These are phyloP conservation scores for Chloromyia formosa DNA, from an alignment of 2,888 invertebrate species.

Conservation along the genomic window DNA sequence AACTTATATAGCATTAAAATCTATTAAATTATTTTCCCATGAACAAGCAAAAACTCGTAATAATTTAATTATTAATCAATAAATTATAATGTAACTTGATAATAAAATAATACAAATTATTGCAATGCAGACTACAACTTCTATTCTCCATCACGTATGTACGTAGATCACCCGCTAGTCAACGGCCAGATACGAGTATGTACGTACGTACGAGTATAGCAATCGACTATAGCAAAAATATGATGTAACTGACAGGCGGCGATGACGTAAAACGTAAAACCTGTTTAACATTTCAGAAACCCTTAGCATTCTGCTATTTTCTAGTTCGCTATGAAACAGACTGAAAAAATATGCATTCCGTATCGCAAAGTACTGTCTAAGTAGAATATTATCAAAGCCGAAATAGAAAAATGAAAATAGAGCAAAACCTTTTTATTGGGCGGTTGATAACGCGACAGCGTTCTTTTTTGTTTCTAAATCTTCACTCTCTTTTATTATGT, in stretches of 20 bases:
- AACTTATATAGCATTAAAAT: too few species aligned
- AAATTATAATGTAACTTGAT: too few species aligned
- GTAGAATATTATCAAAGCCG: background rate
- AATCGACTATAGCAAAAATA: background rate
- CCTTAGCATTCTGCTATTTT: background rate
- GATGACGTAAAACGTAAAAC: background rate
- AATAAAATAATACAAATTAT: too few species aligned
- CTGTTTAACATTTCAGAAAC: background rate
- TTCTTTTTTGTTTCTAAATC: background rate
- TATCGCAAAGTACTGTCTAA: background rate
- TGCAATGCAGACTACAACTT: too few species aligned
- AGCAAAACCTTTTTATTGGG: slow-evolving; percentile 16
- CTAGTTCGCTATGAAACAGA: background rate
- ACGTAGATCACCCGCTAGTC: too few species aligned
- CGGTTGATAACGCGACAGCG: slow-evolving; percentile 27
- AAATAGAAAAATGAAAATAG: slow-evolving; percentile 18
- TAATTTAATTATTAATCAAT: too few species aligned
- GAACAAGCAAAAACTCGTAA: too few species aligned
- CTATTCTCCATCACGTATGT: too few species aligned
- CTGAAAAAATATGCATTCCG: background rate
- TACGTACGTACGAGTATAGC: background rate
- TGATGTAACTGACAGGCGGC: too few species aligned
- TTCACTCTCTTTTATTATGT: background rate
- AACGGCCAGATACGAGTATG: too few species aligned
- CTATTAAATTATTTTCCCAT: too few species aligned